Evolutionary conservation across 2,797 vertebrate species (phyloP).

Genomic region (Ctenopoma multispine): DNA sequence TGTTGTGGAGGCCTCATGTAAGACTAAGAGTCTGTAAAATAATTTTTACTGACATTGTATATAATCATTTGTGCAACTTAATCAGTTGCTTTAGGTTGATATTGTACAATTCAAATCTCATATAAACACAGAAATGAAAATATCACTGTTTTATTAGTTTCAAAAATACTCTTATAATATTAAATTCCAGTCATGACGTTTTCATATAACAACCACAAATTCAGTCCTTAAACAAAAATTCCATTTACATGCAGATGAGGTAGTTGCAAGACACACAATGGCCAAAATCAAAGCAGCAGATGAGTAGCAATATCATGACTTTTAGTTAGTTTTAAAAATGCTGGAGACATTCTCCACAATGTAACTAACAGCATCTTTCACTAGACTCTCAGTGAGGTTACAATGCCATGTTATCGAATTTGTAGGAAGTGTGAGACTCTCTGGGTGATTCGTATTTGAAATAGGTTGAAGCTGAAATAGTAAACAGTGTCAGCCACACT

Average conservation of each 20-base stretch:
- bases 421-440: neutral
- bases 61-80: conserved; percentile 3
- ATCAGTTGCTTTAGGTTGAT: neutral
- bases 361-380: no score
- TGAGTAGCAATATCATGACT: neutral
- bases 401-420: neutral
- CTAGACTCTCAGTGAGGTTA: no score
- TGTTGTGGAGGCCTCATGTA: neutral
- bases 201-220: neutral
- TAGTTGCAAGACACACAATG: neutral
- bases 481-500: neutral
- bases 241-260: neutral
- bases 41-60: conserved; percentile 10
- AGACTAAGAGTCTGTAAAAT: conserved; percentile 4
- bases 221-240: neutral
- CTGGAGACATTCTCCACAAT: no score
- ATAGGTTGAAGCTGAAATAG: neutral
- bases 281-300: neutral
- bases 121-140: no score
- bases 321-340: no score
- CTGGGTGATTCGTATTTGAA: neutral
- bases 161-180: neutral
- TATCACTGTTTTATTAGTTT: neutral
- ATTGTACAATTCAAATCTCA: neutral
- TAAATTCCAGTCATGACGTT: neutral